Evolutionary conservation across 2,888 invertebrate species (phyloP).

Genomic region (Ophraella communa): DNA sequence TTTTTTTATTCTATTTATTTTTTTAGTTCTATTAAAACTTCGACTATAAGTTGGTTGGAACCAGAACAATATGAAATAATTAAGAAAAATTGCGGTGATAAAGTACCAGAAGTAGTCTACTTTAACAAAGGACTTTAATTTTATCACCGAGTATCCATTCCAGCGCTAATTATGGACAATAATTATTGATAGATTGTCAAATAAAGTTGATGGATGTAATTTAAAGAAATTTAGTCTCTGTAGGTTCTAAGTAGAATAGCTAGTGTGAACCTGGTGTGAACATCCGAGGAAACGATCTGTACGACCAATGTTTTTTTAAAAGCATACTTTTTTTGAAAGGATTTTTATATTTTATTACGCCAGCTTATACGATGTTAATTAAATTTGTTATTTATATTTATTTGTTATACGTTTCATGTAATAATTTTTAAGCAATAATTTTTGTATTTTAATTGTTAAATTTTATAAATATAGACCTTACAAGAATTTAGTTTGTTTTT

Average conservation of each 20-base stretch:
- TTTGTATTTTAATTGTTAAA: too few species aligned
- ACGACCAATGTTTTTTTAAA: too few species aligned
- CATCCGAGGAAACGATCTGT: background rate
- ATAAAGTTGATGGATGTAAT: background rate
- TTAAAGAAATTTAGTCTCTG: background rate
- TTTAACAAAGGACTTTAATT: constrained; percentile 88
- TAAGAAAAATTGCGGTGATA: constrained; percentile 66
- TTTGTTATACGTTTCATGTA: too few species aligned
- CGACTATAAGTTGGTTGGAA: constrained; percentile 76
- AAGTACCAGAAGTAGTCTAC: constrained; percentile 76
- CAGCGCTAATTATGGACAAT: background rate
- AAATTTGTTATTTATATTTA: too few species aligned
- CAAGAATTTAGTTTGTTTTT: too few species aligned
- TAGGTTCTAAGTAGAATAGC: background rate
- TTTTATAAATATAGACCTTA: too few species aligned
- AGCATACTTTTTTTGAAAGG: too few species aligned
- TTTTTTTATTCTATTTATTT: background rate
- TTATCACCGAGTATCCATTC: background rate
- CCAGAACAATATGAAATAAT: constrained; percentile 75
- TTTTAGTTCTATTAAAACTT: constrained; percentile 64
- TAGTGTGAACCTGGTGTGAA: background rate
- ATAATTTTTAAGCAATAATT: too few species aligned
- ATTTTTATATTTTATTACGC: too few species aligned
- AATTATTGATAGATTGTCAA: background rate
- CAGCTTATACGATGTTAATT: too few species aligned